Conservation (phyloP, 1,140 invertebrate species). For the Drosophila kepulauana region DNA sequence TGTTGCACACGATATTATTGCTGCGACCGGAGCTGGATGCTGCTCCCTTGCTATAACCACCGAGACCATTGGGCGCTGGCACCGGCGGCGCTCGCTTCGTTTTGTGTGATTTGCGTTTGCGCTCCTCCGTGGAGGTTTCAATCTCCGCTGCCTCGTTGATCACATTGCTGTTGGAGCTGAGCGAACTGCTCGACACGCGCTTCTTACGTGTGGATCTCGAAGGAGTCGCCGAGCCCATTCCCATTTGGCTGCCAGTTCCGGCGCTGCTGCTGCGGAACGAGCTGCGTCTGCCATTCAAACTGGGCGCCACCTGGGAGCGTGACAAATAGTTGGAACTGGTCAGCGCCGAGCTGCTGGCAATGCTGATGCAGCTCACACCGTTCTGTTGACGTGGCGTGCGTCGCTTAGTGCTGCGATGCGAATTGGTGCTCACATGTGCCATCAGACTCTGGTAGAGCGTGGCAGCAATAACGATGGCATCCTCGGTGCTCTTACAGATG, state of each 20-base stretch:
- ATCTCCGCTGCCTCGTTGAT: conserved; percentile 74
- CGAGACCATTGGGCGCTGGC: conserved; percentile 50
- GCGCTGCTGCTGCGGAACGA: conserved; percentile 72
- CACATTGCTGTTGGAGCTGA: conserved; percentile 87
- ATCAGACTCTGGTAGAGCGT: conserved; percentile 94
- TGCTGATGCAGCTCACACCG: conserved; percentile 89
- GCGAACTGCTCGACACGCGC: conserved; percentile 87
- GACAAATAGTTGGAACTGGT: conserved; percentile 84
- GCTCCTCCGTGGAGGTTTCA: conserved; percentile 83
- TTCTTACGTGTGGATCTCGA: conserved; percentile 87
- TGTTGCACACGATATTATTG: conserved; percentile 60
- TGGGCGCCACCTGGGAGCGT: conserved; percentile 63
- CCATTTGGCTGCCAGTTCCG: conserved; percentile 35
- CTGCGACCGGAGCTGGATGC: conserved; percentile 19
- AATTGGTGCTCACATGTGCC: conserved; percentile 88
- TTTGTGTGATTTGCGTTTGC: conserved; percentile 80
- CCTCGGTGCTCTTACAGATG: conserved; percentile 93
- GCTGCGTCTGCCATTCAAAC: conserved; percentile 64
- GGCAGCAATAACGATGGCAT: conserved; percentile 95
- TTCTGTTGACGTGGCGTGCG: conserved; percentile 88
- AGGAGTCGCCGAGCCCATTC: conserved; percentile 34
- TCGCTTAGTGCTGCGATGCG: conserved; percentile 83
- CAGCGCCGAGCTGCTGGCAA: conserved; percentile 86
- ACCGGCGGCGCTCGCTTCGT: conserved; percentile 80
- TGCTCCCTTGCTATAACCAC: conserved; percentile 17